Conservation (phyloP, 2,113 vertebrate species). For the Irena cyanogastra region DNA sequence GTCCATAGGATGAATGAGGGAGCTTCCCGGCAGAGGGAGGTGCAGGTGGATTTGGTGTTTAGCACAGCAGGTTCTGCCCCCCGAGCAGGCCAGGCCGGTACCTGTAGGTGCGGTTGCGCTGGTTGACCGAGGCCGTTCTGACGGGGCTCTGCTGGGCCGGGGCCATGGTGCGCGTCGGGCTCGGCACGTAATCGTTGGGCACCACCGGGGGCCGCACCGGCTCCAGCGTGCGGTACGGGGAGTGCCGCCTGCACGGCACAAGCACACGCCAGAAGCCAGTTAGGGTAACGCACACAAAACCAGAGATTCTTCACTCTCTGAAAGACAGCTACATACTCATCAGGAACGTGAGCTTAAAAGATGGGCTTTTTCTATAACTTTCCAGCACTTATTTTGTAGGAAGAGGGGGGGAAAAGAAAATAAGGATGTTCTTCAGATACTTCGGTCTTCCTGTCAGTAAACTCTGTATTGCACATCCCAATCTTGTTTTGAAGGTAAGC, state of each 20-base stretch:
- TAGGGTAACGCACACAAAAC: not conserved
- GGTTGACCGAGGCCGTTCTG: conserved; percentile 96
- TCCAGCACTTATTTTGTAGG: not conserved
- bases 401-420: not conserved
- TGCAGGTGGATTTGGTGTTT: not conserved
- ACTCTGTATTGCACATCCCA: not conserved
- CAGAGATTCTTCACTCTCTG: not conserved
- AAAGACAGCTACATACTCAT: not conserved
- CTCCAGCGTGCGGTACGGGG: conserved; percentile 97
- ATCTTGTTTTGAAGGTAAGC: not conserved
- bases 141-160: conserved; percentile 93
- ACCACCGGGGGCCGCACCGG: conserved; percentile 98
- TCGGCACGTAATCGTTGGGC: conserved; percentile 98
- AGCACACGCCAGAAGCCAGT: conserved; percentile 36
- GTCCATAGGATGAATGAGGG: not conserved
- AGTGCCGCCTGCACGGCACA: conserved; percentile 89
- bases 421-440: not conserved
- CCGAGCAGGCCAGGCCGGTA: conserved; percentile 42
- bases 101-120: conserved; percentile 99
- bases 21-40: not conserved
- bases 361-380: rapidly evolving
- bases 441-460: not conserved
- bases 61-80: not conserved
- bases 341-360: not conserved
- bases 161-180: conserved; percentile 94